Percentiles rank a stretch among this genome's conserved stretches.
Evolutionary conservation across 2,113 vertebrate genomes (phyloP).

Genomic region (Nesogale talazaci): DNA sequence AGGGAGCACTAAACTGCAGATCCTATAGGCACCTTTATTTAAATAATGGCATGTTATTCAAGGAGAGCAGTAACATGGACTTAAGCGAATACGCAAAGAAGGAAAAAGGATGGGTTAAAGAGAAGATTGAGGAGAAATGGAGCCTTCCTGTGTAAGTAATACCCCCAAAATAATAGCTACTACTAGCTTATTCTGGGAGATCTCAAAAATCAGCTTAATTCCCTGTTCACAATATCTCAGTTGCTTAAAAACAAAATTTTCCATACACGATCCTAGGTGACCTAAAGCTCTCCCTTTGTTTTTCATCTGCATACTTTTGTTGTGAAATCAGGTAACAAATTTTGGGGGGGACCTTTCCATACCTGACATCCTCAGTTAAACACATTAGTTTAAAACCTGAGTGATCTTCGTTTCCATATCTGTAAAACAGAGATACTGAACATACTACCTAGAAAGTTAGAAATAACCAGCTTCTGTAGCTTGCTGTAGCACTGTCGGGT

Average conservation of each 20-base stretch:
- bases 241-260: not conserved
- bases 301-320: not conserved
- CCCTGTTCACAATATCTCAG: not conserved
- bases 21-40: too few species aligned
- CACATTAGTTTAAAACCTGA: not conserved
- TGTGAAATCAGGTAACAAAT: not conserved
- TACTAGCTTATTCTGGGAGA: too few species aligned
- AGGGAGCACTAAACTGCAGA: too few species aligned
- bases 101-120: not conserved
- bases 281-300: not conserved
- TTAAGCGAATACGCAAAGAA: not conserved
- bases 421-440: not conserved
- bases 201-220: too few species aligned
- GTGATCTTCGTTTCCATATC: not conserved
- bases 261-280: not conserved
- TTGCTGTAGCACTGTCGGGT: too few species aligned
- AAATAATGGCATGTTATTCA: too few species aligned
- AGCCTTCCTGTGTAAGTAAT: rapidly evolving
- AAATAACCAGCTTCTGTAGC: too few species aligned
- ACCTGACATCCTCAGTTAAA: not conserved
- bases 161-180: too few species aligned
- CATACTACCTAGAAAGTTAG: not conserved
- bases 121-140: too few species aligned
- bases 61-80: not conserved
- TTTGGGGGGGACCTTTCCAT: not conserved